Conservation (phyloP, 2,888 invertebrate genomes). For the Dorcus hopei region DNA sequence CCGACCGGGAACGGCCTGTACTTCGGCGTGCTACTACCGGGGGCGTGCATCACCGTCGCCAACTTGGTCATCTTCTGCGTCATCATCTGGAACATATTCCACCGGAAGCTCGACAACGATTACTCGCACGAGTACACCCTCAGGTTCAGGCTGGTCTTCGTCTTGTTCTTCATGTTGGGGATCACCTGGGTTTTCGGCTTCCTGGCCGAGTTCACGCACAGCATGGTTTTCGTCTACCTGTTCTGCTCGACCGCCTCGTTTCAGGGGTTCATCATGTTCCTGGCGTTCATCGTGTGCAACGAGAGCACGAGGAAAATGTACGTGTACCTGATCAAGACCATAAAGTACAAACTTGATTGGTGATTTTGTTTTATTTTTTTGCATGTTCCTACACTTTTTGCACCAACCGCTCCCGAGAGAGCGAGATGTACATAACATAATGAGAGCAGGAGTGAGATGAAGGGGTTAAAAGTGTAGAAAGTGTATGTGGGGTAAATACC, state of each 20-base stretch:
- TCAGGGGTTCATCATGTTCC: constrained; percentile 61
- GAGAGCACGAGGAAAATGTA: constrained; percentile 51
- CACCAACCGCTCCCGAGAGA: too few species aligned
- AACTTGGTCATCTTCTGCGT: constrained; percentile 59
- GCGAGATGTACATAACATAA: too few species aligned
- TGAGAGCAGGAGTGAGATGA: too few species aligned
- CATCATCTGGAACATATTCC: constrained; percentile 55
- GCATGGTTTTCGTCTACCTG: constrained; percentile 47
- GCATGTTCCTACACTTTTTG: too few species aligned
- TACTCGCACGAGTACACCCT: constrained; percentile 44
- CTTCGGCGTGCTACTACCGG: constrained; percentile 56
- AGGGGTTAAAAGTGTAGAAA: too few species aligned
- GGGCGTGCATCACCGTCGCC: constrained; percentile 52
- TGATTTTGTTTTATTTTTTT: too few species aligned
- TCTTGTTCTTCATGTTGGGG: constrained; percentile 61
- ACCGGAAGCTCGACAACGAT: constrained; percentile 38
- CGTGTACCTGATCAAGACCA: constrained; percentile 6
- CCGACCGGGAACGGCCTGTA: constrained; percentile 56
- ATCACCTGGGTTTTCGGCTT: constrained; percentile 61
- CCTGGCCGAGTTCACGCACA: constrained; percentile 45
- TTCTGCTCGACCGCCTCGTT: constrained; percentile 56
- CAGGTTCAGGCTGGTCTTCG: constrained; percentile 56
- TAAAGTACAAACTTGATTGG: constrained; percentile 1
- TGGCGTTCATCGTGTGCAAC: constrained; percentile 60
- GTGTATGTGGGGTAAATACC: too few species aligned